Evolutionary conservation across 2,113 vertebrate genomes (phyloP).

Genomic region (Octodon degus): DNA sequence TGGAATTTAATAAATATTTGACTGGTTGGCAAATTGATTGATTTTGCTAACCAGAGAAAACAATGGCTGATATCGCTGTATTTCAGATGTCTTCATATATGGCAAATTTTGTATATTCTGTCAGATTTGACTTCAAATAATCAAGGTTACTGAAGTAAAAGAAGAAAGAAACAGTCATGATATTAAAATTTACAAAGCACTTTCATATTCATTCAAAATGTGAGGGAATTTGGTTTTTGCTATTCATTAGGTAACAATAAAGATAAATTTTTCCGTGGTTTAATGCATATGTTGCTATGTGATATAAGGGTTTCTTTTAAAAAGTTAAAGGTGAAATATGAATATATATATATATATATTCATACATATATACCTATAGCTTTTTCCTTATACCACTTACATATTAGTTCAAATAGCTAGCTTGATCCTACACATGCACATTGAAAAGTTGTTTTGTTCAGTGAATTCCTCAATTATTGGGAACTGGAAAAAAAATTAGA

Average conservation of each 20-base stretch:
- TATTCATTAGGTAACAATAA: slow-evolving; percentile 38
- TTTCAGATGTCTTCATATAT: slow-evolving; percentile 54
- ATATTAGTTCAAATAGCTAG: slow-evolving; percentile 25
- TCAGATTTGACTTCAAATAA: slow-evolving; percentile 15
- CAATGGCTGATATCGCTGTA: slow-evolving; percentile 49
- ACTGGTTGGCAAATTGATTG: slow-evolving; percentile 65
- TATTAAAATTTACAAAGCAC: too few species aligned
- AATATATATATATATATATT: background rate
- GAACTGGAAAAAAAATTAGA: slow-evolving; percentile 62
- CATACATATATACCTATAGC: background rate
- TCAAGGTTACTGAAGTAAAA: background rate
- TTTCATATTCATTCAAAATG: too few species aligned
- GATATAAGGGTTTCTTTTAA: slow-evolving; percentile 21
- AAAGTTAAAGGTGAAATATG: slow-evolving; percentile 58
- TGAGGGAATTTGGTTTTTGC: background rate
- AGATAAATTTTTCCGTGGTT: background rate
- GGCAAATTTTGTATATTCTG: background rate
- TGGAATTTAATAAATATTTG: slow-evolving; percentile 63
- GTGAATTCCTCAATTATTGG: slow-evolving; percentile 27
- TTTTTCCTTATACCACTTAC: slow-evolving; percentile 6
- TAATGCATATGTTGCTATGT: background rate
- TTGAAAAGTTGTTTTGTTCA: slow-evolving; percentile 38
- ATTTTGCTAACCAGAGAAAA: slow-evolving; percentile 60
- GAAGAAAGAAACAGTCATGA: slow-evolving; percentile 43
- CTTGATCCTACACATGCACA: background rate